Percentiles rank a stretch among this genome's conserved stretches.
These are phyloP conservation scores for Gracilinanus agilis DNA, from an alignment of 2,113 vertebrate genomes.

Conservation along the genomic window DNA sequence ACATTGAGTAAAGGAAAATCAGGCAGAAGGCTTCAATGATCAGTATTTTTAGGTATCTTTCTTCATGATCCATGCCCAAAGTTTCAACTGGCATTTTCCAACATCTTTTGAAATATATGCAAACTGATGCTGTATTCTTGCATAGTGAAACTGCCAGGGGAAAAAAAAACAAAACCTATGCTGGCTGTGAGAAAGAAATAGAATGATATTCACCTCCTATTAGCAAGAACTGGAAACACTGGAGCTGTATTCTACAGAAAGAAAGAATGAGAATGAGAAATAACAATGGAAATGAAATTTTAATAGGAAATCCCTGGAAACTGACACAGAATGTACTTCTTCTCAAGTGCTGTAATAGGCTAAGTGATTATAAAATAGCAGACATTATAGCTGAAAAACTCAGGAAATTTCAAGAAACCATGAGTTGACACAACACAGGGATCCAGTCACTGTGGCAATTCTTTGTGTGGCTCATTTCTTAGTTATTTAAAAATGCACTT, in stretches of 20 bases:
- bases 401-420: slow-evolving; percentile 68
- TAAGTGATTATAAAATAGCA: slow-evolving; percentile 66
- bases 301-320: slow-evolving; percentile 62
- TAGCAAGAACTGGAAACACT: not conserved
- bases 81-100: slow-evolving; percentile 31
- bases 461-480: slow-evolving; percentile 48
- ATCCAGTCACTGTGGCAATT: slow-evolving; percentile 36
- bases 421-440: slow-evolving; percentile 56
- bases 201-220: slow-evolving; percentile 30
- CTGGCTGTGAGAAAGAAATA: not conserved
- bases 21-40: not conserved
- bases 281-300: slow-evolving; percentile 32
- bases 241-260: slow-evolving; percentile 7
- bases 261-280: slow-evolving; percentile 28
- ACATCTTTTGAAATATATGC: slow-evolving; percentile 17
- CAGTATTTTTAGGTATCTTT: slow-evolving; percentile 2
- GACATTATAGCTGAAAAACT: slow-evolving; percentile 61
- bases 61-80: not conserved
- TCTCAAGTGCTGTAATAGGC: slow-evolving; percentile 52
- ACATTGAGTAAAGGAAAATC: not conserved
- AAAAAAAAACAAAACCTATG: not conserved
- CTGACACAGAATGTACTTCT: slow-evolving; percentile 23
- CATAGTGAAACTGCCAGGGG: not conserved
- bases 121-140: not conserved
- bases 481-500: slow-evolving; percentile 57